These are phyloP conservation scores for Trichogramma dendrolimi DNA, from an alignment of 2,888 invertebrate genomes.

Conservation along the genomic window DNA sequence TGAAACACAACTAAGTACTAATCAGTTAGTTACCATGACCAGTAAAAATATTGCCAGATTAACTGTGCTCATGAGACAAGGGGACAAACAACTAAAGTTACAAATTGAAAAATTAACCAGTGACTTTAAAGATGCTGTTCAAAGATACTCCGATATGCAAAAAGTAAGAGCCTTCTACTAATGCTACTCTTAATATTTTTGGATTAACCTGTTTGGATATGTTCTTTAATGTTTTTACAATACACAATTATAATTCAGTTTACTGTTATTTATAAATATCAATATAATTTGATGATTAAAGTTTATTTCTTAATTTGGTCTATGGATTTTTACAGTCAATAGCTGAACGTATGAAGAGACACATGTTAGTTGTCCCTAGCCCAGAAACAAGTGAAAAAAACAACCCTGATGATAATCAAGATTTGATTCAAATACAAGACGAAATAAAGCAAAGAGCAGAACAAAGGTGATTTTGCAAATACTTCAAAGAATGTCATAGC, in stretches of 20 bases:
- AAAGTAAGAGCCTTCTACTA: constrained; percentile 57
- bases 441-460: constrained; percentile 39
- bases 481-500: too few species aligned
- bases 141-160: constrained; percentile 73
- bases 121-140: constrained; percentile 76
- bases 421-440: constrained; percentile 42
- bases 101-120: constrained; percentile 80
- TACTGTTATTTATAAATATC: neutral
- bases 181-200: neutral
- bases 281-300: neutral
- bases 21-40: constrained; percentile 69
- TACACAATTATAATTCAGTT: neutral
- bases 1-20: constrained; percentile 70
- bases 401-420: constrained; percentile 39
- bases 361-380: constrained; percentile 41
- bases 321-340: constrained; percentile 36
- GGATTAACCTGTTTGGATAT: constrained; percentile 1
- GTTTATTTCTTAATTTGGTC: neutral
- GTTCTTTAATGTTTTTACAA: constrained; percentile 9
- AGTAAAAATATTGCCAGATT: constrained; percentile 70
- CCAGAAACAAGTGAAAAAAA: constrained; percentile 35
- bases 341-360: constrained; percentile 47
- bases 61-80: constrained; percentile 65
- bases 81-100: constrained; percentile 75
- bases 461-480: constrained; percentile 39